phyloP scores from a whole-genome alignment of 2,888 invertebrate species.

The Sinhomidia bicolor region DNA sequence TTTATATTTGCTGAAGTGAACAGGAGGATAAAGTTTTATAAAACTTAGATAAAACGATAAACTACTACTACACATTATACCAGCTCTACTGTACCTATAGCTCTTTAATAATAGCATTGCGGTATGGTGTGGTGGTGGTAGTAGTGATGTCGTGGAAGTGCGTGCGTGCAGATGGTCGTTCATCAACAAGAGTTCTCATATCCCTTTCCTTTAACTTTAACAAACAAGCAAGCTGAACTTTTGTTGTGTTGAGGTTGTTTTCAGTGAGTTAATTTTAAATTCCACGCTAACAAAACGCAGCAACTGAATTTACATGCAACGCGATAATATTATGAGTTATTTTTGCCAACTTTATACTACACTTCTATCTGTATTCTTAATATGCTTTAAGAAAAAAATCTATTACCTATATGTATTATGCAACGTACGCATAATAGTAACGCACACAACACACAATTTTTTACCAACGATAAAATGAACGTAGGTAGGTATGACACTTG shows the following conservation, averaged over 20 bases:
- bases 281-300: slow-evolving; percentile 49
- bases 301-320: not conserved
- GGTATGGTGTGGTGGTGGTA: not conserved
- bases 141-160: slow-evolving; percentile 29
- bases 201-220: slow-evolving; percentile 29
- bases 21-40: not conserved
- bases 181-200: slow-evolving; percentile 4
- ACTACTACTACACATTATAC: too few species aligned
- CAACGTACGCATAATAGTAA: too few species aligned
- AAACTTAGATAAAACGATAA: not conserved
- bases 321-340: not conserved
- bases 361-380: not conserved
- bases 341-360: not conserved
- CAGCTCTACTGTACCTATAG: not conserved
- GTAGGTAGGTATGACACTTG: too few species aligned
- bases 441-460: too few species aligned
- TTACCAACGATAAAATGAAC: too few species aligned
- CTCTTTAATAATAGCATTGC: slow-evolving; percentile 8
- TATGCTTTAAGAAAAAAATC: not conserved
- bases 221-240: not conserved
- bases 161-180: slow-evolving; percentile 36
- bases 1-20: not conserved
- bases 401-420: too few species aligned
- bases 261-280: slow-evolving; percentile 33
- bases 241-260: slow-evolving; percentile 9